Conservation (phyloP, 2,888 invertebrate species). For the Synergus itoensis region DNA sequence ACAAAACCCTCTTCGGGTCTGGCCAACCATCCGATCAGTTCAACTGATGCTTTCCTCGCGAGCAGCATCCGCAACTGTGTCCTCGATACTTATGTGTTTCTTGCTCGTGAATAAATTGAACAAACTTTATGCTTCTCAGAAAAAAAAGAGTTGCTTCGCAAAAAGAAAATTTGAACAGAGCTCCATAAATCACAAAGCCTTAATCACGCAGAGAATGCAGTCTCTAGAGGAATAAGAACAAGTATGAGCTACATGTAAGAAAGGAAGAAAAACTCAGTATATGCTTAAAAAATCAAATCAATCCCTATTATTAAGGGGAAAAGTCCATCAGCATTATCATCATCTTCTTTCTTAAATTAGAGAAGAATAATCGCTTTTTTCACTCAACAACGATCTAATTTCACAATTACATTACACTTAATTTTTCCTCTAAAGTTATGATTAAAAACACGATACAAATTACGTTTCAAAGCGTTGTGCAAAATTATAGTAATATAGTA, state of each 20-base stretch:
- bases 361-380: background rate
- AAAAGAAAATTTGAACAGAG: background rate
- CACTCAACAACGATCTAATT: background rate
- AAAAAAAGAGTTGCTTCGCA: background rate
- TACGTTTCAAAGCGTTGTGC: slow-evolving; percentile 13
- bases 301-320: too few relatives aligned
- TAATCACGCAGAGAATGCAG: too few relatives aligned
- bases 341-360: background rate
- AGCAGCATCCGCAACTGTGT: slow-evolving; percentile 34
- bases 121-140: background rate
- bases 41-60: slow-evolving; percentile 54
- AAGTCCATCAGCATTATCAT: too few relatives aligned
- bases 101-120: slow-evolving; percentile 23
- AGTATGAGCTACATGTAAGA: too few relatives aligned
- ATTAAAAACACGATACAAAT: slow-evolving; percentile 13
- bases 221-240: too few relatives aligned
- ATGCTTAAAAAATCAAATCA: too few relatives aligned
- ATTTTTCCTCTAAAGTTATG: slow-evolving; percentile 2
- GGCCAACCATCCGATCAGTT: slow-evolving; percentile 58
- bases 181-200: background rate
- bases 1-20: slow-evolving; percentile 30
- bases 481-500: slow-evolving; percentile 34
- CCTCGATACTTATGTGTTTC: slow-evolving; percentile 35
- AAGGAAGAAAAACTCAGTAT: too few relatives aligned
- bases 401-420: slow-evolving; percentile 9